Base-by-base conservation (phyloP, 2,113 vertebrate species). In the Clarias macrocephalus region DNA sequence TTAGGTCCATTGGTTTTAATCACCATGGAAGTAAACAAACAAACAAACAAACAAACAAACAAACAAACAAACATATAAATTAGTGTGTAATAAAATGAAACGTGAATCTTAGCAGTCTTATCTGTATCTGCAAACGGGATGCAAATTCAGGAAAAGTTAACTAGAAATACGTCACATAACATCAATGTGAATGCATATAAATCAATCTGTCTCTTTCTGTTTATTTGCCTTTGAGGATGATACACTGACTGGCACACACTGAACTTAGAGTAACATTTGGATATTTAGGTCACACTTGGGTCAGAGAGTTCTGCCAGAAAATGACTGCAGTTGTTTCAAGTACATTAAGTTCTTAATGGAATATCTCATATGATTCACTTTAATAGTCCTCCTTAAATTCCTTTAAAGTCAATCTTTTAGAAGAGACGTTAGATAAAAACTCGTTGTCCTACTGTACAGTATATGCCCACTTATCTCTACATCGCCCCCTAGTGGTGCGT, bases 361-460 rank as follows among this genome's bases (percentile, higher is more conserved):
- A 37, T 60, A 84, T 33, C 30, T 42, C 19, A 84, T 11, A 60
- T 62, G 25, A 75, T 76, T 12, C 33, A 19, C 83, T n/a, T 60
- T 1, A 30, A 25, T 8, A 73, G 66, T 60, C 56, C 83, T 42
- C 70, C 70, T n/a, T 76, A 75, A 85, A 85, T 75, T 85, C 56
- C 68, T 85, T 60, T 62, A 1, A 37, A 80, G 59, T 12, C 13
- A 15, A 18, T 56, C 37, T 3, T n/a, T 1, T 3, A 57, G 15
- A 80, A 33, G 79, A 80, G 57, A 60, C 79, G 11, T 12, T 48
- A 48, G 7, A 48, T 8, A 48, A 48, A 48, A 19, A 21, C 28
- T 60, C 18, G 11, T n/a, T n/a, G 23, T 76, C 3, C 19, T 48
- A 21, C 19, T 23, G 3, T 72, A 21, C 19, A 12, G 3, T 72